Evolutionary conservation across 2,797 vertebrate species (phyloP), one percentile per base, ranked within the genome.

Genomic region (Mergus octosetaceus): DNA sequence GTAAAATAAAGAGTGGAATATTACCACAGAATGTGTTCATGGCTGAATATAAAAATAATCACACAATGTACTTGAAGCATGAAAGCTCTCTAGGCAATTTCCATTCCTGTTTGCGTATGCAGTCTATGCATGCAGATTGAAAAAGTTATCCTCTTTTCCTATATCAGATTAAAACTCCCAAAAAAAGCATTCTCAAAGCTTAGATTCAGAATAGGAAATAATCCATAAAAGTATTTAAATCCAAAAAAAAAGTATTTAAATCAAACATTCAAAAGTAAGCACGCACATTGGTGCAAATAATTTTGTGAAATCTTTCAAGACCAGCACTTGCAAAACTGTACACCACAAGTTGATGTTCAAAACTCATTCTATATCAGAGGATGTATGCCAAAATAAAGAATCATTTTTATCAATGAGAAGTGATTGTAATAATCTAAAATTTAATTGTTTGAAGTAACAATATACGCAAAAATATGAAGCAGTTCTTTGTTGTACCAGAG

Each of bases 1-100:
- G 47, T 74, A 93, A 72, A 87, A 90, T 6, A 77, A 94, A 53
- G 10, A 78, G 14, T 66, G 32, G 47, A 87, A 78, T 60, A 85
- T 41, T 79, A 74, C 39, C 53, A 68, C 25, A 58, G 57, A 94
- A 64, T 54, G 53, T 38, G 47, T 45, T 83, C 9, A 5, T 70
- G 62, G 62, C 38, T 64, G 60, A 86, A 53, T 90, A 78, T 81
- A 88, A 87, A 77, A 96, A 66, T 86, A 93, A 93, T 90, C 85
- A 68, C 56, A 68, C 4, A 32, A 69, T 28, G 69, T 65, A 76
- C 36, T 60, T 93, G 85, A 91, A 96, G 74, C 85, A 89, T 89
- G 78, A 94, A 91, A 45, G 43, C 32, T 85, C 56, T 78, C 74
- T 12, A 66, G 87, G 49, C 92, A 90, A 82, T 79, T 95, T 93